phyloP scores from a whole-genome alignment of 2,888 invertebrate genomes.

The Cynaeus angustus region DNA sequence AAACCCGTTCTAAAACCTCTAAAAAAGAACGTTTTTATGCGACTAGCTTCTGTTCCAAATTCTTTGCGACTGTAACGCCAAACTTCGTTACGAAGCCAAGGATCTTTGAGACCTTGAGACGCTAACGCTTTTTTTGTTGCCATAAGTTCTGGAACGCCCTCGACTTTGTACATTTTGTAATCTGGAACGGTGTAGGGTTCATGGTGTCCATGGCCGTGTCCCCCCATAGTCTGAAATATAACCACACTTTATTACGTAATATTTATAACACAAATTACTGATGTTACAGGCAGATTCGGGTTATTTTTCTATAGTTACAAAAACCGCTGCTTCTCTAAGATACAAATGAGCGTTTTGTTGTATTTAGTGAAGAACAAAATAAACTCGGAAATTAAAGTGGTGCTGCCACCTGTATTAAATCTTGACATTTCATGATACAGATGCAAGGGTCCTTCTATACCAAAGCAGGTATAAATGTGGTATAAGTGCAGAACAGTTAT shows the following conservation, averaged over 20 bases:
- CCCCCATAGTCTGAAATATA: constrained; percentile 68
- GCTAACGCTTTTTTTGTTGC: constrained; percentile 79
- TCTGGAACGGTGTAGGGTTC: constrained; percentile 81
- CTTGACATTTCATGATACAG: too few species aligned
- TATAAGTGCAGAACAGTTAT: too few species aligned
- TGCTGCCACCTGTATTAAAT: too few species aligned
- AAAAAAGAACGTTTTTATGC: constrained; percentile 73
- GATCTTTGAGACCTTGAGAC: constrained; percentile 84
- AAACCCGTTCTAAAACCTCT: constrained; percentile 81
- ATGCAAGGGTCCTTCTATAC: too few species aligned
- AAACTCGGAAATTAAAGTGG: too few species aligned
- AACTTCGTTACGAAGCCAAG: constrained; percentile 92
- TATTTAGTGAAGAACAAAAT: too few species aligned
- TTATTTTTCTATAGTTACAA: too few species aligned
- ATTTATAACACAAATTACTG: background rate
- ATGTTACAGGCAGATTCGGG: background rate
- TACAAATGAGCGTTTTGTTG: too few species aligned
- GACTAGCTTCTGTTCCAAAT: constrained; percentile 74
- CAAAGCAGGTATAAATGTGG: too few species aligned
- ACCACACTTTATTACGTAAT: constrained; percentile 43
- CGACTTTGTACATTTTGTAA: constrained; percentile 82
- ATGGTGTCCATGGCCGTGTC: constrained; percentile 73
- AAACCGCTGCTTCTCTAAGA: too few species aligned
- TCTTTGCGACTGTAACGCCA: constrained; percentile 82
- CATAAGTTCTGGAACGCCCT: constrained; percentile 79